A percentile compares a stretch with the other conserved stretches of the same genome.
Conservation (phyloP, 2,888 invertebrate species). For the Notodonta dromedarius region DNA sequence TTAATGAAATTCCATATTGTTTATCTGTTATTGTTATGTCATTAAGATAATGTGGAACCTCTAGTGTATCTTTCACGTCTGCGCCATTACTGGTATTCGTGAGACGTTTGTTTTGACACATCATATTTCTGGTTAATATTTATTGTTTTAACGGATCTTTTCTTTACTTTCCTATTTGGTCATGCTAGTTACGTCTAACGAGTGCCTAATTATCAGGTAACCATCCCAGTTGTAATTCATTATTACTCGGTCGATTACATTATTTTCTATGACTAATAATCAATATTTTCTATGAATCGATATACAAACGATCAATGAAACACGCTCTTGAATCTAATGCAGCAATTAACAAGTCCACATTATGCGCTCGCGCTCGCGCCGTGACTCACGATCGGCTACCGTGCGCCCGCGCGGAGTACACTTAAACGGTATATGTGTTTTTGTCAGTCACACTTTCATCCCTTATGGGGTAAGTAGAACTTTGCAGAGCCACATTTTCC, state of each 20-base stretch:
- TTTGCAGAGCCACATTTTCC: neutral
- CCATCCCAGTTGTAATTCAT: neutral
- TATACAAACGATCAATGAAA: constrained; percentile 22
- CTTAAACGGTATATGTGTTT: constrained; percentile 14
- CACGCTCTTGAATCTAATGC: constrained; percentile 40
- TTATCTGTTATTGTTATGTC: constrained; percentile 35
- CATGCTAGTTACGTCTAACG: no score
- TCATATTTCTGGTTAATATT: constrained; percentile 14
- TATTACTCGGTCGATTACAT: neutral
- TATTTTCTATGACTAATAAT: no score
- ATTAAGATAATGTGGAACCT: constrained; percentile 32
- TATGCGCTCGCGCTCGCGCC: constrained; percentile 43
- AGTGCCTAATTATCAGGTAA: no score
- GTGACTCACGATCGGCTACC: constrained; percentile 68
- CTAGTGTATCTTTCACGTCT: constrained; percentile 9
- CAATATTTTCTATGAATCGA: no score
- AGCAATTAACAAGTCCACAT: constrained; percentile 68
- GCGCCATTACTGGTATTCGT: constrained; percentile 12
- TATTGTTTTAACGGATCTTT: constrained; percentile 22
- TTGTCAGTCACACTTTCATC: constrained; percentile 6
- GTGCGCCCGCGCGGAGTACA: constrained; percentile 42
- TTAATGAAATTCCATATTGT: constrained; percentile 41
- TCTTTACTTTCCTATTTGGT: constrained; percentile 1
- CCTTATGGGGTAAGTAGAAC: constrained; percentile 2
- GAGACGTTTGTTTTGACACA: constrained; percentile 12